phyloP scores from a whole-genome alignment of 1,140 invertebrate genomes.

The Agrypnia vestita region DNA sequence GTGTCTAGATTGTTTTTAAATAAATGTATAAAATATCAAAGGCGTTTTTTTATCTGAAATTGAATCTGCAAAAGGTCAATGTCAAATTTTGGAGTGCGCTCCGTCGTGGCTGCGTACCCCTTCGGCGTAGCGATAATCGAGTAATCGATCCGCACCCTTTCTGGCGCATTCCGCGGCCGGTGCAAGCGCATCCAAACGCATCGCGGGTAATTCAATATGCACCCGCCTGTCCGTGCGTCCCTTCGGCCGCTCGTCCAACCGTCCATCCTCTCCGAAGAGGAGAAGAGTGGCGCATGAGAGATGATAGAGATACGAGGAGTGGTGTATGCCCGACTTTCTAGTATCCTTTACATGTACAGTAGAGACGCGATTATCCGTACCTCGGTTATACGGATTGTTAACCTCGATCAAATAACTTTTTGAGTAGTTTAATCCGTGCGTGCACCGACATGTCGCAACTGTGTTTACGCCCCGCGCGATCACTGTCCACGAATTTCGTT shows the following conservation, averaged over 20 bases:
- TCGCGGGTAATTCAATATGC: constrained; percentile 22
- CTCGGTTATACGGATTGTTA: no score
- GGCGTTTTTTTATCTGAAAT: no score
- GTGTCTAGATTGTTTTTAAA: no score
- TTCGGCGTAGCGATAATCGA: not conserved
- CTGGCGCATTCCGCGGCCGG: constrained; percentile 13
- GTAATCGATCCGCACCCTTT: constrained; percentile 20
- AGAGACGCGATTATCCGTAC: no score
- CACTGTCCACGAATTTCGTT: no score
- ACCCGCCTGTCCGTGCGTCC: not conserved
- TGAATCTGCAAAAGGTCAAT: no score
- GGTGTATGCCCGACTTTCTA: not conserved
- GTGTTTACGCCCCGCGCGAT: no score
- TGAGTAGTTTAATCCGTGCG: no score
- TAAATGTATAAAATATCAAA: no score
- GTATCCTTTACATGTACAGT: not conserved
- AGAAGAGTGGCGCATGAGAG: not conserved
- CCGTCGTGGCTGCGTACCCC: not conserved
- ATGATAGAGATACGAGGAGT: not conserved
- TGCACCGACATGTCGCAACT: no score
- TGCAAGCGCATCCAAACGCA: constrained; percentile 27
- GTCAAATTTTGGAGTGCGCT: not conserved
- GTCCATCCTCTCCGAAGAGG: constrained; percentile 1
- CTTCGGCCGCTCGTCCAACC: not conserved
- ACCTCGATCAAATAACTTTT: no score